Base-by-base conservation (phyloP, 2,888 invertebrate species). In the Lycocerus yunnanus region DNA sequence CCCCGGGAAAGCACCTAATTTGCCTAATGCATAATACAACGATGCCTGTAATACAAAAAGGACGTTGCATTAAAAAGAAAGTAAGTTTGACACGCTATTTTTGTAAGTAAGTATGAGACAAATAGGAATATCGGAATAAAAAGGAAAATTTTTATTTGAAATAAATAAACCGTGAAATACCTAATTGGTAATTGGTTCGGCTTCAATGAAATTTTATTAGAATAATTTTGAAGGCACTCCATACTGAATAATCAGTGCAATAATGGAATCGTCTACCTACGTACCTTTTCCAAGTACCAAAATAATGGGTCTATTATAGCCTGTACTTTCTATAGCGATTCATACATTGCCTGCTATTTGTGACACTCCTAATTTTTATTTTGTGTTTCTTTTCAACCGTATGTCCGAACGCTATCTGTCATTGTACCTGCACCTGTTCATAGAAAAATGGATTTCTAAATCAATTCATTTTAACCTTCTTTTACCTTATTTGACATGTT, bases 1-100 rank as follows among this genome's bases (percentile, higher is more conserved):
- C 67, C 67, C 67, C 67, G 67, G 67, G 67, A 27, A 67, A 67
- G 67, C 67, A 20, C 20, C 67, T 67, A 67, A 67, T 67, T 67
- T 67, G 58, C 67, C 67, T 67, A 67, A 67, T 67, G 67, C 58
- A 58, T 67, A 67, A 67, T 67, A 58, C 18, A 18, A 58, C 27
- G 43, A 27, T 67, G 67, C 27, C 67, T 67, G 20, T 20, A 67
- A 43, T 67, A 67, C 58, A 67, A 67, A 67, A 67, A 58, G 58
- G 43, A 67, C 27, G 18, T 63, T 18, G 61, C 61, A 63, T 15
- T 63, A 67, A 20, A 16, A 67, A 67, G 15, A 18, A 67, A 58
- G 11, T 67, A 27, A 63, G 16, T 63, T 63, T 63, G 61, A 63
- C 61, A 63, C 61, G 61, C 61, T 63, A 43, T 43, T 43, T 43